A percentile compares a stretch with the other conserved stretches of the same genome.
These are phyloP conservation scores for Melanaphis sacchari DNA, from an alignment of 1,140 invertebrate genomes.

Conservation along the genomic window DNA sequence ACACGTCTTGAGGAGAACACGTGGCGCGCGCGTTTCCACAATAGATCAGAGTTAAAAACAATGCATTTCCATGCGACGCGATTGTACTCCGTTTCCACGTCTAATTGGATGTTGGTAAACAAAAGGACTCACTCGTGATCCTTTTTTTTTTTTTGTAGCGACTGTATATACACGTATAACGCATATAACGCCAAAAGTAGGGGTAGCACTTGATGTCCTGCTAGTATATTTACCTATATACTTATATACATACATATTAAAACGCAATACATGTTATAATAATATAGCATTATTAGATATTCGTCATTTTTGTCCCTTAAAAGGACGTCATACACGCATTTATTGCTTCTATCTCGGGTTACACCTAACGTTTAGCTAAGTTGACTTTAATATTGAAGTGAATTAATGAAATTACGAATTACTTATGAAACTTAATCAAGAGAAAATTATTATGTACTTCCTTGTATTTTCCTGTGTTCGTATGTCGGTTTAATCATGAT, in stretches of 20 bases:
- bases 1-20: constrained; percentile 44
- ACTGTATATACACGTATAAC: neutral
- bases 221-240: neutral
- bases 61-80: neutral
- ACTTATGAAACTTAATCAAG: too few relatives aligned
- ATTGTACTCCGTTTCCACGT: neutral
- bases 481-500: too few relatives aligned
- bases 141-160: constrained; percentile 24
- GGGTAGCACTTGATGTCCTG: neutral
- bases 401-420: too few relatives aligned
- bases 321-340: too few relatives aligned
- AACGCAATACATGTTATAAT: too few relatives aligned
- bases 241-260: too few relatives aligned
- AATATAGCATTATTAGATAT: neutral
- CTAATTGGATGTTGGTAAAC: constrained; percentile 51
- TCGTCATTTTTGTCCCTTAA: neutral
- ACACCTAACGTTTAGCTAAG: too few relatives aligned
- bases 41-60: constrained; percentile 17
- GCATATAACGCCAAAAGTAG: neutral
- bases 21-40: constrained; percentile 18
- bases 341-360: too few relatives aligned
- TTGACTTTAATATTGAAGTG: too few relatives aligned
- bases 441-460: too few relatives aligned
- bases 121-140: neutral
- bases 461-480: too few relatives aligned